Evolutionary conservation across 1,140 invertebrate genomes (phyloP).

Genomic region (Anastrepha ludens): DNA sequence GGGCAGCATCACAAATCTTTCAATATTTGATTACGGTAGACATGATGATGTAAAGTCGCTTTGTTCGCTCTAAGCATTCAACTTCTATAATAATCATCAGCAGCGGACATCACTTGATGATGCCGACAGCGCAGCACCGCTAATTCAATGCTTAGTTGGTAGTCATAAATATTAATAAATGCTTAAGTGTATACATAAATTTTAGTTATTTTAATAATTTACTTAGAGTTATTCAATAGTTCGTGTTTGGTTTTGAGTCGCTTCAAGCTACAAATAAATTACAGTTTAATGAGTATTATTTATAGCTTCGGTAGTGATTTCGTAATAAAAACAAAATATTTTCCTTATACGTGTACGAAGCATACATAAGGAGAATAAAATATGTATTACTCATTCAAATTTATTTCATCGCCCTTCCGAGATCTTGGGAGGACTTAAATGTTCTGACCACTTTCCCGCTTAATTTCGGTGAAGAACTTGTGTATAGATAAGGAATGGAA

Average conservation of each 20-base stretch:
- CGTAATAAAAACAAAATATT: background rate
- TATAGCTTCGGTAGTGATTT: background rate
- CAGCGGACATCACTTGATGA: background rate
- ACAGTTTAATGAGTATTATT: background rate
- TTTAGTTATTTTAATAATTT: background rate
- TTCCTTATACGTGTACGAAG: too few relatives aligned
- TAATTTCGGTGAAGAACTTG: too few relatives aligned
- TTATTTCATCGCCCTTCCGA: too few relatives aligned
- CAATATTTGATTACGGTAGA: constrained; percentile 21
- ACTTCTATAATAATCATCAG: background rate
- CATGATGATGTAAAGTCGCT: background rate
- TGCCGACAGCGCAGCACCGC: background rate
- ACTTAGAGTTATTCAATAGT: background rate
- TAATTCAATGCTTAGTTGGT: background rate
- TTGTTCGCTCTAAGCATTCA: background rate
- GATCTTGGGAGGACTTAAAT: too few relatives aligned
- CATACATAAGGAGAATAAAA: too few relatives aligned
- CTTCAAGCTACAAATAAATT: background rate
- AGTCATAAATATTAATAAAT: background rate
- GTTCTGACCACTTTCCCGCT: too few relatives aligned
- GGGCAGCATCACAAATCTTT: background rate
- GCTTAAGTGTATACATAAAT: background rate
- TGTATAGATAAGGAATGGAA: too few relatives aligned
- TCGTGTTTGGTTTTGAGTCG: background rate
- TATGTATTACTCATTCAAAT: too few relatives aligned